Evolutionary conservation across 2,797 vertebrate species (phyloP).

Genomic region (Pseudochromis fuscus): DNA sequence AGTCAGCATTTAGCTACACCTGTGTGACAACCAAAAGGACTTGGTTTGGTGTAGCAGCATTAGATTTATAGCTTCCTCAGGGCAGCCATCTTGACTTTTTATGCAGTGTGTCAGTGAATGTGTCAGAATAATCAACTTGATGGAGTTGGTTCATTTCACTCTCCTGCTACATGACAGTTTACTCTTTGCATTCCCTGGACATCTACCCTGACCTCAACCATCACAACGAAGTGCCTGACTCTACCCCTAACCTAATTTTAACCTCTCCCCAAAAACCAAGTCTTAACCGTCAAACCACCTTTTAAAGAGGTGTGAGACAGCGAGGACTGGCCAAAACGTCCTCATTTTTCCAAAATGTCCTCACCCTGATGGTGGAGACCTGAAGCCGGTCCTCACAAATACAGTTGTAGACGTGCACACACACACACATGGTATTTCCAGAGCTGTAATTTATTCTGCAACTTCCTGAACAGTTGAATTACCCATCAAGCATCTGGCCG

Average conservation of each 20-base stretch:
- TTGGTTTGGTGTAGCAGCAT: not conserved
- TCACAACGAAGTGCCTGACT: too few relatives aligned
- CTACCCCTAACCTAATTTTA: too few relatives aligned
- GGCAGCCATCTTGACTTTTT: not conserved
- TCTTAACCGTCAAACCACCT: too few relatives aligned
- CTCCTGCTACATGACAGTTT: not conserved
- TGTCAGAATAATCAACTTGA: not conserved
- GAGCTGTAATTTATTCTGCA: slow-evolving; percentile 34
- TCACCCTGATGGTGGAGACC: too few relatives aligned
- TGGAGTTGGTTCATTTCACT: not conserved
- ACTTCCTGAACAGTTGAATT: slow-evolving; percentile 39
- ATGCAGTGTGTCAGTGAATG: not conserved
- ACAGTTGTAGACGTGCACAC: slow-evolving; percentile 11
- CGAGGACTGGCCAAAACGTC: too few relatives aligned
- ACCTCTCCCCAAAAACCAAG: too few relatives aligned
- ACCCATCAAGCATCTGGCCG: slow-evolving; percentile 45
- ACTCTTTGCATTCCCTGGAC: too few relatives aligned
- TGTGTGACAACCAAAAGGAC: not conserved
- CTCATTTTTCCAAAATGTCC: too few relatives aligned
- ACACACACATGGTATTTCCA: not conserved
- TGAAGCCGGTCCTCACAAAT: too few relatives aligned
- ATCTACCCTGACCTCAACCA: too few relatives aligned
- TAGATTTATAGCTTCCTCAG: not conserved
- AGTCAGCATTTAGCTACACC: not conserved
- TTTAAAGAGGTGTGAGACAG: too few relatives aligned